Conservation (phyloP, 2,888 invertebrate species). For the Leucophora obtusa region DNA sequence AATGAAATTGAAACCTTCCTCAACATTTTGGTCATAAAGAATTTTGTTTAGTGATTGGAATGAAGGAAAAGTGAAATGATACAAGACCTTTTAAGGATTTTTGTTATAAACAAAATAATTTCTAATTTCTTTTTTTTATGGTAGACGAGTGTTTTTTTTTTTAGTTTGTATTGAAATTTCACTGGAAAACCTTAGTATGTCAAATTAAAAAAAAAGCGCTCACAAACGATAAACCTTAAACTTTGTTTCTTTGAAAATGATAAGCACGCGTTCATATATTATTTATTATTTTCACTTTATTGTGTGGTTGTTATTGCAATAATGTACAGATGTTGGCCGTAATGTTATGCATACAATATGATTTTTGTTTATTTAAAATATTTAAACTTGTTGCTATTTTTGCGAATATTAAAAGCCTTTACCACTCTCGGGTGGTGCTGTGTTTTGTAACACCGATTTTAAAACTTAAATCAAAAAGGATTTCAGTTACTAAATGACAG, state of each 20-base stretch:
- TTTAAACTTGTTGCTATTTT: too few species aligned
- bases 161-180: constrained; percentile 20
- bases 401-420: too few species aligned
- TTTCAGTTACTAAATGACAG: too few species aligned
- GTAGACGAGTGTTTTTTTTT: neutral
- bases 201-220: constrained; percentile 21
- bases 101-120: constrained; percentile 15
- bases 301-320: constrained; percentile 27
- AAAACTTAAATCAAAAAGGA: too few species aligned
- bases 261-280: constrained; percentile 38
- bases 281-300: constrained; percentile 42
- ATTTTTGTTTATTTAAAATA: too few species aligned
- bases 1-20: constrained; percentile 30
- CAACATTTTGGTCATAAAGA: constrained; percentile 28
- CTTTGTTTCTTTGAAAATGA: constrained; percentile 11
- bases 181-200: constrained; percentile 39
- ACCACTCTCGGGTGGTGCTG: too few species aligned
- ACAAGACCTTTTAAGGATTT: constrained; percentile 50
- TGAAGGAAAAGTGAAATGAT: constrained; percentile 36
- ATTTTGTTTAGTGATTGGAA: constrained; percentile 28
- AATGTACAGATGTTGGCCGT: neutral
- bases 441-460: too few species aligned
- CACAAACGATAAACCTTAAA: constrained; percentile 23
- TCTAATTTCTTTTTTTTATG: constrained; percentile 30
- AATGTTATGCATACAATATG: too few species aligned